Base-by-base conservation (phyloP, 2,888 invertebrate genomes). In the Cecidostiba fungosa region DNA sequence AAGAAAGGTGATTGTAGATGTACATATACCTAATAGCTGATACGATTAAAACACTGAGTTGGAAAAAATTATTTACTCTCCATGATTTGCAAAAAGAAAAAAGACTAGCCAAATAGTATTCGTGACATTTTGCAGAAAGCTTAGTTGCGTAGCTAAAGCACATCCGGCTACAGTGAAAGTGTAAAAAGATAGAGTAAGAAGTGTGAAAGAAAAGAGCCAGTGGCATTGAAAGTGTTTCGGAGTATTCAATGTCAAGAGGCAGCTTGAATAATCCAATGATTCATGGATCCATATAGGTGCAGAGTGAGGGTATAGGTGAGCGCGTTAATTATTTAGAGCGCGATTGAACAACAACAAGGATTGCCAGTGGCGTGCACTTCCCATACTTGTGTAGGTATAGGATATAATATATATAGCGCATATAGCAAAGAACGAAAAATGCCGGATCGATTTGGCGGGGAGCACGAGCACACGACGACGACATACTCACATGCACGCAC, bases 391-490 rank as follows among this genome's bases (percentile, higher is more conserved):
- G 16, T 19, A 50, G 0, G 6, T 50, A 50, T 19, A 16, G 19
- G 3, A 16, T 19, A 3, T 16, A 39, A 39, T 39, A 39, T 39
- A 47, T 23, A 43, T 43, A n/a, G 8, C 29, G 19, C 10, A 12
- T n/a, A n/a, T n/a, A 36, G 47, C 29, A 59, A 26, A 77, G 19
- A 59, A 16, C 39, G 54, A 80, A 85, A 85, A 80, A 76, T 59
- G 70, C 70, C 80, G 84, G 76, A 85, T 80, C 76, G 80, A 85
- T 85, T 83, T 47, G 36, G 36, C 32, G 72, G 19, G 36, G 78
- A 29, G n/a, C 16, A 43, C 10, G 12, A 26, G 39, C n/a, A n/a
- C 3, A 19, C 69, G 29, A 10, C 2, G 6, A 19, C 36, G 5
- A 62, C 6, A 26, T n/a, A n/a, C n/a, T n/a, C n/a, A n/a, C n/a